Percentiles rank a stretch among this genome's conserved stretches.
Evolutionary conservation across 2,888 invertebrate genomes (phyloP).

Genomic region (Nomada fucata): DNA sequence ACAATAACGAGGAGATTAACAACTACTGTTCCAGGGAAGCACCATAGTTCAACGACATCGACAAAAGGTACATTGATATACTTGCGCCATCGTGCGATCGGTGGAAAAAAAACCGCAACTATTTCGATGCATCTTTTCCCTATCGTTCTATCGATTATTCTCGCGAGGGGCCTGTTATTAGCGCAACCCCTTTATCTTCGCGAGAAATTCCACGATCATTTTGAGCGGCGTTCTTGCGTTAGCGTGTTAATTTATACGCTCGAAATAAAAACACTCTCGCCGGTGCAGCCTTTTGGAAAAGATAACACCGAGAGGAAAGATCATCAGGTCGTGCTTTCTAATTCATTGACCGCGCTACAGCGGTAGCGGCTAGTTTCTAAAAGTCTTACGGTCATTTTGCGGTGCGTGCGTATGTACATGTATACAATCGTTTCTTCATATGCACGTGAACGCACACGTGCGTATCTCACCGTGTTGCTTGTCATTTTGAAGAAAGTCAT

Average conservation of each 20-base stretch:
- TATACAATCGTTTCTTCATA: constrained; percentile 20
- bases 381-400: constrained; percentile 68
- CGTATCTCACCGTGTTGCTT: constrained; percentile 31
- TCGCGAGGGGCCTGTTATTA: no score
- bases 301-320: constrained; percentile 35
- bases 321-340: constrained; percentile 63
- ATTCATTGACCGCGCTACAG: constrained; percentile 60
- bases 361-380: constrained; percentile 61
- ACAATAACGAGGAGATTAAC: constrained; percentile 72
- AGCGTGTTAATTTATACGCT: neutral
- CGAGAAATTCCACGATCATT: neutral
- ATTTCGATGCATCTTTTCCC: neutral
- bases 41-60: constrained; percentile 66
- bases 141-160: no score
- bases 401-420: constrained; percentile 43
- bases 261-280: neutral
- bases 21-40: constrained; percentile 67
- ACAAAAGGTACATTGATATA: constrained; percentile 67
- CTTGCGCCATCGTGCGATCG: neutral
- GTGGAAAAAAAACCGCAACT: neutral
- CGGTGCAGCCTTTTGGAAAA: neutral
- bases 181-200: neutral
- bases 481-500: constrained; percentile 64
- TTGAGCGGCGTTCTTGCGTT: neutral
- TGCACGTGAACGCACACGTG: constrained; percentile 35